These are phyloP conservation scores for Thecophora atra DNA, from an alignment of 2,888 invertebrate genomes.

Conservation along the genomic window DNA sequence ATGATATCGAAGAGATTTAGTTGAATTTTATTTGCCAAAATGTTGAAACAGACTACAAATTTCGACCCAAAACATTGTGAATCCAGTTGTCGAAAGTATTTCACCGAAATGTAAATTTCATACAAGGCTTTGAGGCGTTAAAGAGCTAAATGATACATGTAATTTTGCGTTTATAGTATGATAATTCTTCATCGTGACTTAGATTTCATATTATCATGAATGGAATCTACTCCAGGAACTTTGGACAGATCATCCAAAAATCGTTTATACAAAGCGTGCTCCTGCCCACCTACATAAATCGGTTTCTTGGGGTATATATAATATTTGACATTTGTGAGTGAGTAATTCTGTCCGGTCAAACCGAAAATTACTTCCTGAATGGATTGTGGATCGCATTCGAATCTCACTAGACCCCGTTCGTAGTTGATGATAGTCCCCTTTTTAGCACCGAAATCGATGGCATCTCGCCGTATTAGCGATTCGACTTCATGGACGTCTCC, in stretches of 20 bases:
- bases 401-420: slow-evolving; percentile 45
- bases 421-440: slow-evolving; percentile 43
- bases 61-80: background rate
- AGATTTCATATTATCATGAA: slow-evolving; percentile 53
- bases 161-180: background rate
- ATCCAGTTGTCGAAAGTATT: background rate
- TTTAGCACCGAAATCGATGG: slow-evolving; percentile 44
- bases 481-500: slow-evolving; percentile 37
- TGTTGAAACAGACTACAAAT: background rate
- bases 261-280: slow-evolving; percentile 43
- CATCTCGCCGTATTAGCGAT: slow-evolving; percentile 46
- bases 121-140: background rate
- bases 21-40: background rate
- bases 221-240: slow-evolving; percentile 48
- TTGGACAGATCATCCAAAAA: slow-evolving; percentile 45
- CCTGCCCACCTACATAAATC: slow-evolving; percentile 40
- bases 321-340: slow-evolving; percentile 44
- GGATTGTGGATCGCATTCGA: slow-evolving; percentile 47
- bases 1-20: background rate
- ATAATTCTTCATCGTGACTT: background rate
- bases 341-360: slow-evolving; percentile 46
- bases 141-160: background rate
- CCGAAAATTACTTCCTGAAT: slow-evolving; percentile 42
- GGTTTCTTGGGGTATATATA: slow-evolving; percentile 45
- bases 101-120: background rate